Evolutionary conservation across 2,797 vertebrate genomes (phyloP).

Genomic region (Telmatherina bonti): DNA sequence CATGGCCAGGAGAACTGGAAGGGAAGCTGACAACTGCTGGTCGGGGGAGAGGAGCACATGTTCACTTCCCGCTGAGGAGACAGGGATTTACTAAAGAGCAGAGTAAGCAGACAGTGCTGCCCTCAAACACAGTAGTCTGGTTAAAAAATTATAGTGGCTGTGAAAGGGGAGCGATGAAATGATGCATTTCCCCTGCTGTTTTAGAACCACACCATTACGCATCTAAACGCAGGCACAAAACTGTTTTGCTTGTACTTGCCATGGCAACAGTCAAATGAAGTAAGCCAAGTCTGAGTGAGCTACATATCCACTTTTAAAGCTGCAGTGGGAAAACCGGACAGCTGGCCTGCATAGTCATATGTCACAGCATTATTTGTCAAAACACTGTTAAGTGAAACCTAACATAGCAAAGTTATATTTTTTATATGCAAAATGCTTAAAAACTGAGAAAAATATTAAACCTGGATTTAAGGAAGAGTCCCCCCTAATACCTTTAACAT

Average conservation of each 20-base stretch:
- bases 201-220: slow-evolving; percentile 69
- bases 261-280: slow-evolving; percentile 77
- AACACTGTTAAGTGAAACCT: slow-evolving; percentile 33
- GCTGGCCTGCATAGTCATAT: slow-evolving; percentile 54
- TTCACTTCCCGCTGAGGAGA: slow-evolving; percentile 28
- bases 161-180: slow-evolving; percentile 40
- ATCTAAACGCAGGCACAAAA: slow-evolving; percentile 50
- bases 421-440: neutral
- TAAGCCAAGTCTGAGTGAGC: slow-evolving; percentile 56
- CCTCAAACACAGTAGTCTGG: slow-evolving; percentile 42
- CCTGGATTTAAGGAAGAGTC: too few relatives aligned
- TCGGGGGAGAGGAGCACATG: slow-evolving; percentile 13
- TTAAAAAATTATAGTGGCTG: slow-evolving; percentile 53
- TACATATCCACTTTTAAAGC: slow-evolving; percentile 63
- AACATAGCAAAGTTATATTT: slow-evolving; percentile 9
- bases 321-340: slow-evolving; percentile 47
- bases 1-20: slow-evolving; percentile 26
- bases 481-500: neutral
- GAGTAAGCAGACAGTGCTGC: slow-evolving; percentile 7
- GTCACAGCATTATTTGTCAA: slow-evolving; percentile 36
- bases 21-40: slow-evolving; percentile 19
- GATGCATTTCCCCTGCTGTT: slow-evolving; percentile 43
- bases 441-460: neutral
- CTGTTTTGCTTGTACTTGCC: slow-evolving; percentile 70
- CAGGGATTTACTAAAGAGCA: neutral